A percentile compares a stretch with the other conserved stretches of the same genome.
Evolutionary conservation across 2,113 vertebrate genomes (phyloP).

Genomic region (Falco punctatus): DNA sequence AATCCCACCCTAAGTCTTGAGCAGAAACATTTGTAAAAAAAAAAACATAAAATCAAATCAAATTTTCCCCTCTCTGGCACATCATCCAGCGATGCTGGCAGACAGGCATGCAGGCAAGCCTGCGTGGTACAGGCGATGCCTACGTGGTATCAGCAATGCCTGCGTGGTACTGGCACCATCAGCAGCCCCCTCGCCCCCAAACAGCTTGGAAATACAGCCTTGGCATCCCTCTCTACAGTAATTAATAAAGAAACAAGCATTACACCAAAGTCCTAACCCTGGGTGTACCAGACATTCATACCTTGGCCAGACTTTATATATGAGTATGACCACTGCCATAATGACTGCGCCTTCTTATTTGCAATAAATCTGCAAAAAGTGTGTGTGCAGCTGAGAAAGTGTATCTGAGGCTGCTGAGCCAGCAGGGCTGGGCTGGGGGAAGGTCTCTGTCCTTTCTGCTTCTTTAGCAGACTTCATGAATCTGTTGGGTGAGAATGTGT

Average conservation of each 20-base stretch:
- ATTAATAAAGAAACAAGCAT: background rate
- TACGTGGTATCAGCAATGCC: background rate
- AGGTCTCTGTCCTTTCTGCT: background rate
- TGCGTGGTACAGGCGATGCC: background rate
- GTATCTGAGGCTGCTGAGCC: background rate
- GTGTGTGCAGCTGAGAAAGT: background rate
- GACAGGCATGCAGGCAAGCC: background rate
- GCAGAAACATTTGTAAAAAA: background rate
- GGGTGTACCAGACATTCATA: background rate
- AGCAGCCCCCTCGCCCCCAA: background rate
- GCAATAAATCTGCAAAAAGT: background rate
- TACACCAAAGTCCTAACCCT: rapidly evolving
- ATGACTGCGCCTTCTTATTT: background rate
- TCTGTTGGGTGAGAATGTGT: background rate
- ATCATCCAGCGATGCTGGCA: background rate
- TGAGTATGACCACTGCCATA: too few relatives aligned
- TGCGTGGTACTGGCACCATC: rapidly evolving
- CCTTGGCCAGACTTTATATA: background rate
- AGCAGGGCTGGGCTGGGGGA: too few relatives aligned
- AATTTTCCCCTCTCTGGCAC: background rate
- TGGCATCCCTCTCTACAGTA: background rate
- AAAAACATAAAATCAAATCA: background rate
- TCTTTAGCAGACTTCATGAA: background rate
- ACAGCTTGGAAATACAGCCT: background rate
- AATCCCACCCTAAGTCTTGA: background rate